phyloP scores from a whole-genome alignment of 2,888 invertebrate species.

The Hydriomena furcata region DNA sequence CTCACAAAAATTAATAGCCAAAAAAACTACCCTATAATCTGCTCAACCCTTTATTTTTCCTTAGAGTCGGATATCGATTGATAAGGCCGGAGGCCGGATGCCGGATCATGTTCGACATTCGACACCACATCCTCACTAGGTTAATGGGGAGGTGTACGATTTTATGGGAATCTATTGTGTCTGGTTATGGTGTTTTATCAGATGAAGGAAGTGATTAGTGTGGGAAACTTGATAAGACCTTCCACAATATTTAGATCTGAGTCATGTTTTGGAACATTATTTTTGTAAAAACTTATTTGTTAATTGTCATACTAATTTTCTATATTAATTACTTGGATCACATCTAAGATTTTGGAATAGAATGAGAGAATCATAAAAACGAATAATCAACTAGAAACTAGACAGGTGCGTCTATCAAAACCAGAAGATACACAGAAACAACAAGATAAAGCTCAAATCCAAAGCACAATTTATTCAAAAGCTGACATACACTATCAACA shows the following conservation, averaged over 20 bases:
- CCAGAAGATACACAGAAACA: background rate
- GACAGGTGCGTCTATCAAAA: background rate
- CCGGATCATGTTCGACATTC: constrained; percentile 43
- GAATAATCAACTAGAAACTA: background rate
- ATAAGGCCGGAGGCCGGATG: constrained; percentile 43
- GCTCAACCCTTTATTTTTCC: constrained; percentile 51
- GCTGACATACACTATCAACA: constrained; percentile 16
- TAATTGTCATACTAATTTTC: too few relatives aligned
- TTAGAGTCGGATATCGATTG: constrained; percentile 51
- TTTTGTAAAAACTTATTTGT: too few relatives aligned
- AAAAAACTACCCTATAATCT: constrained; percentile 32
- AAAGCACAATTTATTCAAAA: constrained; percentile 13
- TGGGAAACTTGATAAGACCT: background rate
- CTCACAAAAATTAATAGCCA: constrained; percentile 8
- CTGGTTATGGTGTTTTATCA: constrained; percentile 6
- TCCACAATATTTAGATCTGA: background rate
- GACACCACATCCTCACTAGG: constrained; percentile 48
- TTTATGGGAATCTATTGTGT: constrained; percentile 11
- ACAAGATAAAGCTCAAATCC: constrained; percentile 4
- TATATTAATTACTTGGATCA: too few relatives aligned
- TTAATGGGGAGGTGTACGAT: constrained; percentile 39
- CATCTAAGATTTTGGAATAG: too few relatives aligned
- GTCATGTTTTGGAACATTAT: too few relatives aligned
- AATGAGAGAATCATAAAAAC: background rate
- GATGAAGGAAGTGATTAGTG: constrained; percentile 10